Conservation (phyloP, 1,140 invertebrate species). For the Neuroterus valhalla region DNA sequence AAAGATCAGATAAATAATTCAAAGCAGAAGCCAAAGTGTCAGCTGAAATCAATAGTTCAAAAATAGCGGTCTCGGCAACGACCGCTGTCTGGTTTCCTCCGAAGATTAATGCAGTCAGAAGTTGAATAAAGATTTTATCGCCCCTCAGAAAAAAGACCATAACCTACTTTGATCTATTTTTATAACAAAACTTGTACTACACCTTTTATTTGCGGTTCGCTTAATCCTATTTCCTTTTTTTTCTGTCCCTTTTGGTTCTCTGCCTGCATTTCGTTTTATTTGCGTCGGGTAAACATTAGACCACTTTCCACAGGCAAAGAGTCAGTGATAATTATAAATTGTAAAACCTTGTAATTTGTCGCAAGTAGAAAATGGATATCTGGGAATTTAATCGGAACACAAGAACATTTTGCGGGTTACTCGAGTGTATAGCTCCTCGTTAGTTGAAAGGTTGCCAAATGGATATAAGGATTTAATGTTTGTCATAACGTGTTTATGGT, state of each 20-base stretch:
- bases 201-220: background rate
- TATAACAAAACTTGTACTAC: background rate
- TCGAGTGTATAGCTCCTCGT: background rate
- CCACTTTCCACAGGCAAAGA: conserved; percentile 9
- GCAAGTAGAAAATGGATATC: conserved; percentile 13
- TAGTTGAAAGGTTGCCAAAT: too few relatives aligned
- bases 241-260: background rate
- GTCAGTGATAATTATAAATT: conserved; percentile 17
- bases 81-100: background rate
- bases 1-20: background rate
- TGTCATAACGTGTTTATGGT: background rate
- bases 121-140: background rate
- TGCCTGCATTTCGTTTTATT: conserved; percentile 22
- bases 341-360: conserved; percentile 16
- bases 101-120: background rate
- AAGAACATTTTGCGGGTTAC: conserved; percentile 8
- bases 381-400: conserved; percentile 9
- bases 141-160: background rate
- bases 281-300: conserved; percentile 10
- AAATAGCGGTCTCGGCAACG: background rate
- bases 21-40: background rate
- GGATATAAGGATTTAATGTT: too few relatives aligned
- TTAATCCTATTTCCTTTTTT: background rate
- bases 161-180: background rate
- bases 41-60: conserved; percentile 20